Conservation (phyloP, 30 jellyfish, hydroid and myxozoan species). For the Sanderia malayensis region DNA sequence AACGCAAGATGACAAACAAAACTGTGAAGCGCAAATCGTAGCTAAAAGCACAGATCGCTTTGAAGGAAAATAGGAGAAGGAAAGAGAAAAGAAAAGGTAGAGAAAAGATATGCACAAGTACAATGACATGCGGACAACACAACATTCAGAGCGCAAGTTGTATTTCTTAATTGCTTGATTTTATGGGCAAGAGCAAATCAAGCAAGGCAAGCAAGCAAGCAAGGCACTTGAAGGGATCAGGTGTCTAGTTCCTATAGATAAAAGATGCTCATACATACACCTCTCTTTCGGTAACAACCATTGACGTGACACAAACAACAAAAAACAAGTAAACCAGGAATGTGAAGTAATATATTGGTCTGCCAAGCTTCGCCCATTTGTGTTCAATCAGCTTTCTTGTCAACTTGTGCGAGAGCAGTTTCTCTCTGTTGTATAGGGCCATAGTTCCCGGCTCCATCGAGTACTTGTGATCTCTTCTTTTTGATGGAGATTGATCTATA, state of each 20-base stretch:
- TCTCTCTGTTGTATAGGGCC: conserved; percentile 68
- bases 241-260: neutral
- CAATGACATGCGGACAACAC: too few species aligned
- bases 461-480: neutral
- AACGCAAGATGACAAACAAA: too few species aligned
- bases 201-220: too few species aligned
- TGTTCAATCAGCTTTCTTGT: conserved; percentile 63
- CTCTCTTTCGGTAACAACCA: conserved; percentile 72
- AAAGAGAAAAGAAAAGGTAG: too few species aligned
- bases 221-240: too few species aligned
- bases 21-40: too few species aligned
- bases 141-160: too few species aligned
- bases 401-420: conserved; percentile 65
- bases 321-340: conserved; percentile 42
- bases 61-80: too few species aligned
- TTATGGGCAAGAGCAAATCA: too few species aligned
- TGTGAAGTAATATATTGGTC: conserved; percentile 57
- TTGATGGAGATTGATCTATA: conserved; percentile 56
- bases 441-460: conserved; percentile 72
- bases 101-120: too few species aligned
- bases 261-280: conserved; percentile 34
- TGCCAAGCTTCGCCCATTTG: conserved; percentile 80
- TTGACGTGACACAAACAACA: conserved; percentile 72
- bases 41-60: too few species aligned
- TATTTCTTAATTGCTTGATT: too few species aligned